Conservation (phyloP, 2,797 vertebrate species). For the Zalophus californianus region DNA sequence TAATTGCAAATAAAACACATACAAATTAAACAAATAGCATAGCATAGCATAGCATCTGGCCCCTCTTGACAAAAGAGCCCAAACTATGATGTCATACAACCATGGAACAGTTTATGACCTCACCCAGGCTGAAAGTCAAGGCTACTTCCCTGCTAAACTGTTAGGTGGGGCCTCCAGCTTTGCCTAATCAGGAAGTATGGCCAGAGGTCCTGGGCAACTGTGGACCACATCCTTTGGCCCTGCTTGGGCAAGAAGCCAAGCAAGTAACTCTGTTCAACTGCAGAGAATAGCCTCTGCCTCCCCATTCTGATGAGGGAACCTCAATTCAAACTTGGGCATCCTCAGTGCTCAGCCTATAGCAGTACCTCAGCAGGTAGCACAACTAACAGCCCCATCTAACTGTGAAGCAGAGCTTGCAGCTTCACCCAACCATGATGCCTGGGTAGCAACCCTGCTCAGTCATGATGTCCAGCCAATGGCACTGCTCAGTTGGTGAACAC, state of each 20-base stretch:
- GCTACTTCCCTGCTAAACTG: background rate
- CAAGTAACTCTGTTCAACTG: background rate
- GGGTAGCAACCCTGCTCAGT: background rate
- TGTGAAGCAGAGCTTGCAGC: background rate
- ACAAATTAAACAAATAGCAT: background rate
- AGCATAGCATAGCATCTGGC: background rate
- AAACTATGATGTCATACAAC: background rate
- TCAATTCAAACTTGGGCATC: background rate
- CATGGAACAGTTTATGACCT: background rate
- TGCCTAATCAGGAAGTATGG: background rate
- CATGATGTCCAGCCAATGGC: background rate
- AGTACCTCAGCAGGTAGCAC: background rate
- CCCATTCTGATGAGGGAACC: no score
- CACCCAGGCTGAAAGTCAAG: background rate
- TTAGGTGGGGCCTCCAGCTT: background rate
- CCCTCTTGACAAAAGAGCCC: background rate
- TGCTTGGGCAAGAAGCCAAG: background rate
- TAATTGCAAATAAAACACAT: background rate
- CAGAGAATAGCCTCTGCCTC: background rate
- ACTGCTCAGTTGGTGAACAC: background rate
- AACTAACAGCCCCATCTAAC: background rate
- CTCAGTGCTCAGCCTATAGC: background rate
- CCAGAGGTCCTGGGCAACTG: background rate
- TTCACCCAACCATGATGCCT: background rate
- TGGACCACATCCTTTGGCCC: background rate